Evolutionary conservation across 2,113 vertebrate species (phyloP).

Genomic region (Pluvianellus socialis): DNA sequence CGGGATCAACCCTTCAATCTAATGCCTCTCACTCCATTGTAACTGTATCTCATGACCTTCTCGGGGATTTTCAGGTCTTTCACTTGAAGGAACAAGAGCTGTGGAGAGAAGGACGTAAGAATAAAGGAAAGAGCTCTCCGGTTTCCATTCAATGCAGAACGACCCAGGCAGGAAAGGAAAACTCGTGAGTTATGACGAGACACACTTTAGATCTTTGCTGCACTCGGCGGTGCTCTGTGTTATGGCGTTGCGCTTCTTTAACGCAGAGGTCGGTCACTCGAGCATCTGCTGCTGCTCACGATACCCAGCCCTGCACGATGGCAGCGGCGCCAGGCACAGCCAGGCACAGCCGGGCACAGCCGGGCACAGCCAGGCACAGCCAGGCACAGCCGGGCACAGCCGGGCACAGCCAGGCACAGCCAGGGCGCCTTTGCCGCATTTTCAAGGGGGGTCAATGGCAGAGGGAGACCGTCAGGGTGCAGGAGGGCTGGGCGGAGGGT

Average conservation of each 20-base stretch:
- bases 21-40: conserved; percentile 68
- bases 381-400: background rate
- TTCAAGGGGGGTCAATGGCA: background rate
- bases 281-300: background rate
- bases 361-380: background rate
- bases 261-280: background rate
- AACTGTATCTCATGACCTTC: conserved; percentile 60
- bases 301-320: background rate
- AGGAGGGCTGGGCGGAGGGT: background rate
- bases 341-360: background rate
- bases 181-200: background rate
- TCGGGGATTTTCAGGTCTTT: conserved; percentile 32
- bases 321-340: background rate
- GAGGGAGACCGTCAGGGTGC: background rate
- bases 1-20: conserved; percentile 71
- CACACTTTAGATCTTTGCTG: background rate
- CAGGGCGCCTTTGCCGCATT: fast-evolving
- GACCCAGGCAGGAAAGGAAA: background rate
- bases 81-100: conserved; percentile 43
- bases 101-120: background rate
- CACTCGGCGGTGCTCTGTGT: background rate
- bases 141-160: background rate
- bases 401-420: background rate
- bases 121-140: background rate
- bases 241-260: background rate